Evolutionary conservation across 1,140 invertebrate genomes (phyloP).

Genomic region (Scaptomyza pallida): DNA sequence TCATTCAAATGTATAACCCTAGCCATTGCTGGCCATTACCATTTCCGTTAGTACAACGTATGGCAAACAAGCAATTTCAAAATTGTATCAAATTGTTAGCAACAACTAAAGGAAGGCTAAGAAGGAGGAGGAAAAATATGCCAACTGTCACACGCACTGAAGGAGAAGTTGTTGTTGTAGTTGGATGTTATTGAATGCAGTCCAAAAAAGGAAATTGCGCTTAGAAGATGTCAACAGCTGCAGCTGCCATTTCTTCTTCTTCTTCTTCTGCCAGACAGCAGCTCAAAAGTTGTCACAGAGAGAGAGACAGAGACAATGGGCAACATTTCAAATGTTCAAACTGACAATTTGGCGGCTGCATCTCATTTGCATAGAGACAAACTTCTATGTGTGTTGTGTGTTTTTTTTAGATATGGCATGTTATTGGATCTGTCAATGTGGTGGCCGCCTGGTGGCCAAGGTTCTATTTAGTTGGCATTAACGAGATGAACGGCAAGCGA

Average conservation of each 20-base stretch:
- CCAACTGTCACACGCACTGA: conserved; percentile 1
- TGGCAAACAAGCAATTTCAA: conserved; percentile 50
- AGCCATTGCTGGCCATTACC: conserved; percentile 22
- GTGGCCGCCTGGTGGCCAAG: conserved; percentile 28
- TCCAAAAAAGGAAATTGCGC: conserved; percentile 30
- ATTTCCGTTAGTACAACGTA: conserved; percentile 1
- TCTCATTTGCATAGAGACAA: conserved; percentile 24
- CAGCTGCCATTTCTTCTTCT: conserved; percentile 5
- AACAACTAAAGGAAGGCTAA: background rate
- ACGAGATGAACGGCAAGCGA: conserved; percentile 42
- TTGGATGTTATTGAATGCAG: conserved; percentile 7
- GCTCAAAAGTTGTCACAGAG: conserved; percentile 28
- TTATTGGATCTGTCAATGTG: conserved; percentile 23
- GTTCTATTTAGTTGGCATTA: conserved; percentile 29
- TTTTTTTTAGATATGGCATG: conserved; percentile 9
- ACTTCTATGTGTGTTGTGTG: conserved; percentile 3
- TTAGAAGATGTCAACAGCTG: conserved; percentile 3
- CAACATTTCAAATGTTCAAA: conserved; percentile 22
- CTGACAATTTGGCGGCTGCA: conserved; percentile 6
- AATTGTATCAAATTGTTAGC: conserved; percentile 62
- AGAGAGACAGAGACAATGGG: conserved; percentile 2
- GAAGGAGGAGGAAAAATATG: background rate
- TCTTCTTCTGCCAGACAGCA: background rate
- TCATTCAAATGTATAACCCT: background rate
- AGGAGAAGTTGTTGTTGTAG: too few species aligned